phyloP scores from a whole-genome alignment of 1,140 invertebrate genomes.

The Oncopodura yosiiana region DNA sequence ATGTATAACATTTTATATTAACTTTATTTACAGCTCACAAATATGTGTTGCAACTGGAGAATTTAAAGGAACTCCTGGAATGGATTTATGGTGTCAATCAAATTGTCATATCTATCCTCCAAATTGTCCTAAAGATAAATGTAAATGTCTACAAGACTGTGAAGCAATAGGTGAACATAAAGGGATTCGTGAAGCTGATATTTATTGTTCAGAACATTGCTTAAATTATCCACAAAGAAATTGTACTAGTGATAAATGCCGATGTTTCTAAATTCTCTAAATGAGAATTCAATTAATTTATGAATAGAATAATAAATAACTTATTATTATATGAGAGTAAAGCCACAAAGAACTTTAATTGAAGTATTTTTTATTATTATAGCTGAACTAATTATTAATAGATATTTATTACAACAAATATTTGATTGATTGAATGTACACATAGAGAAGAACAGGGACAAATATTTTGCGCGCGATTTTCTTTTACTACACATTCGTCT shows the following conservation, averaged over 20 bases:
- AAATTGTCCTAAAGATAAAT: constrained; percentile 54
- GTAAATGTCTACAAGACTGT: constrained; percentile 14
- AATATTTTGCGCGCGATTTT: too few relatives aligned
- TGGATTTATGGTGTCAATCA: constrained; percentile 67
- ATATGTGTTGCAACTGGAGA: constrained; percentile 59
- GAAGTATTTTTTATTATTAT: too few relatives aligned
- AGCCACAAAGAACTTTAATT: too few relatives aligned
- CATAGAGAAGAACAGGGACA: too few relatives aligned
- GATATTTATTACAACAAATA: too few relatives aligned
- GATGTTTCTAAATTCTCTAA: constrained; percentile 49
- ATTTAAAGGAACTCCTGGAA: constrained; percentile 53
- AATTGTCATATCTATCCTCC: constrained; percentile 76
- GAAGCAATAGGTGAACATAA: constrained; percentile 12
- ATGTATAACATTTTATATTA: constrained; percentile 7
- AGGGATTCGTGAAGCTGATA: constrained; percentile 52
- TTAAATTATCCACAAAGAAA: constrained; percentile 55
- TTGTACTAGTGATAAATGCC: constrained; percentile 60
- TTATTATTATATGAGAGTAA: too few relatives aligned
- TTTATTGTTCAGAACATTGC: constrained; percentile 73
- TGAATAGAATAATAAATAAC: too few relatives aligned
- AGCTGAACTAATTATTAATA: too few relatives aligned
- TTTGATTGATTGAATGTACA: too few relatives aligned
- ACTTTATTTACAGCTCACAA: constrained; percentile 52
- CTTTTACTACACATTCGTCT: too few relatives aligned
- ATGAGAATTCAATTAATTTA: too few relatives aligned